Percentiles rank a stretch among this genome's conserved stretches.
These are phyloP conservation scores for Synanthedon myopaeformis DNA, from an alignment of 2,888 invertebrate genomes.

Conservation along the genomic window DNA sequence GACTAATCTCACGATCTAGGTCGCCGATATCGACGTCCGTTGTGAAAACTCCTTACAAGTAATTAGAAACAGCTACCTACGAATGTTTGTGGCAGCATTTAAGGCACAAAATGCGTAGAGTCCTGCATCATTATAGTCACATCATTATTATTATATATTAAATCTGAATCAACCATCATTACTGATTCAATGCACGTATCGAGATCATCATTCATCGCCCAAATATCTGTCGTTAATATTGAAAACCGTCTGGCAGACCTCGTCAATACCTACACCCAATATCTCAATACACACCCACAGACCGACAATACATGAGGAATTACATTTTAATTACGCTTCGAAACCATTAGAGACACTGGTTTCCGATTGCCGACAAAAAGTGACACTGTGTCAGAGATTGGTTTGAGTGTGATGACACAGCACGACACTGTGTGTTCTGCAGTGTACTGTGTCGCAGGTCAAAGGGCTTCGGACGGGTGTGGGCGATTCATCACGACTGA, in stretches of 20 bases:
- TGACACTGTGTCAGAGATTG: not conserved
- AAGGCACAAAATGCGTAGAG: too few species aligned
- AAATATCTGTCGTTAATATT: constrained; percentile 5
- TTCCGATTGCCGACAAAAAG: not conserved
- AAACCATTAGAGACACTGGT: not conserved
- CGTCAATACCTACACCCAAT: constrained; percentile 8
- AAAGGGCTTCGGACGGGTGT: not conserved
- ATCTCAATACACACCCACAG: constrained; percentile 8
- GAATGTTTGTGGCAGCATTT: too few species aligned
- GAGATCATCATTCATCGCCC: not conserved
- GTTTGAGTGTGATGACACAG: not conserved
- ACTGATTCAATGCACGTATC: not conserved
- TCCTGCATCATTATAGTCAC: too few species aligned
- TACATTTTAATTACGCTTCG: constrained; percentile 23
- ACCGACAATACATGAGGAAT: constrained; percentile 10
- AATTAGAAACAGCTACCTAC: too few species aligned
- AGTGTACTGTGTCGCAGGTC: not conserved
- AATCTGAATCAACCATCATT: not conserved
- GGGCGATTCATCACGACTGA: constrained; percentile 32
- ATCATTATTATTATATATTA: not conserved
- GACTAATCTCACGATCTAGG: not conserved
- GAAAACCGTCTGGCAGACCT: constrained; percentile 9
- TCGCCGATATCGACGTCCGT: not conserved
- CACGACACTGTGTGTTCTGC: not conserved
- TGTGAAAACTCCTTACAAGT: not conserved